Conservation (phyloP, 2,888 invertebrate species). For the Apamea epomidion region DNA sequence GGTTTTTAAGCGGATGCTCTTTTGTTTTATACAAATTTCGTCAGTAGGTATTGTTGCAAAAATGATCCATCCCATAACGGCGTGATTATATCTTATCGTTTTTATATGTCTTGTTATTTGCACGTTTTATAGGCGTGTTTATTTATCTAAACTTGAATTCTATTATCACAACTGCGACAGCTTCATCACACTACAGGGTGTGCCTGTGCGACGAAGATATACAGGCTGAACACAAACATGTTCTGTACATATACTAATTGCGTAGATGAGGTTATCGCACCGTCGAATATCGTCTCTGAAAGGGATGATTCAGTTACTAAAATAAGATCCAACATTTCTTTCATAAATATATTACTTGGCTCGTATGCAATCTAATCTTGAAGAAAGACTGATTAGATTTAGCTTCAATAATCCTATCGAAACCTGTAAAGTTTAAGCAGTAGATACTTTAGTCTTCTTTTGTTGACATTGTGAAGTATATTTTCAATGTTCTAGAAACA, state of each 20-base stretch:
- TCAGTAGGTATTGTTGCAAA: conserved; percentile 3
- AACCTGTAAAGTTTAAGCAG: conserved; percentile 39
- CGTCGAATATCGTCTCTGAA: conserved; percentile 38
- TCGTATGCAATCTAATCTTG: conserved; percentile 59
- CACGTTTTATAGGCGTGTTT: conserved; percentile 7
- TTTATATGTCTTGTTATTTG: conserved; percentile 20
- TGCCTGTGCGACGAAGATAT: background rate
- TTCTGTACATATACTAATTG: conserved; percentile 21
- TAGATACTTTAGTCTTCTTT: conserved; percentile 25
- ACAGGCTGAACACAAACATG: conserved; percentile 18
- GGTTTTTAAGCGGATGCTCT: conserved; percentile 11
- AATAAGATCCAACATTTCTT: conserved; percentile 58
- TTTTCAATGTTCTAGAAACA: conserved; percentile 4
- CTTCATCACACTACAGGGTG: conserved; percentile 14
- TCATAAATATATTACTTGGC: conserved; percentile 54
- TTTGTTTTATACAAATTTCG: conserved; percentile 10
- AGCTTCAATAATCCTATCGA: conserved; percentile 43
- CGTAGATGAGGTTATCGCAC: conserved; percentile 43
- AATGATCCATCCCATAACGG: conserved; percentile 18
- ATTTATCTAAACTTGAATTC: conserved; percentile 46
- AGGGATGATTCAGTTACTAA: conserved; percentile 61
- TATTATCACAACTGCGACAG: conserved; percentile 31
- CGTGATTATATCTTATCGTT: conserved; percentile 30
- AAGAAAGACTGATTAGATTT: conserved; percentile 66
- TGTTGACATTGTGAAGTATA: conserved; percentile 21